Evolutionary conservation across 2,888 invertebrate genomes (phyloP).

Genomic region (Eledone cirrhosa): DNA sequence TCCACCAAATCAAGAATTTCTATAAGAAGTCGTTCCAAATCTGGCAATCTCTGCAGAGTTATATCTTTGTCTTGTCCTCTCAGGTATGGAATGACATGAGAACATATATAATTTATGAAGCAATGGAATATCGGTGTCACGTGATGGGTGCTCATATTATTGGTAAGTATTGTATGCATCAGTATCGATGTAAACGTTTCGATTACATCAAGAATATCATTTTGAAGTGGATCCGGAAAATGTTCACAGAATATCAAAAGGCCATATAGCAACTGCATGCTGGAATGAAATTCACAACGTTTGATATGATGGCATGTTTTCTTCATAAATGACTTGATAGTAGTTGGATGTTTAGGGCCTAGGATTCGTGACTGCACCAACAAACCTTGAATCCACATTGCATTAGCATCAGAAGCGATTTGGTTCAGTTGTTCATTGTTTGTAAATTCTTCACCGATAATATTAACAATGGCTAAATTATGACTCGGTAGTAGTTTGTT

Average conservation of each 20-base stretch:
- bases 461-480: neutral
- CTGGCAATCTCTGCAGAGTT: neutral
- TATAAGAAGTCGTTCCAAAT: neutral
- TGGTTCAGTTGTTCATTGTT: neutral
- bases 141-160: neutral
- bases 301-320: neutral
- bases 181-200: neutral
- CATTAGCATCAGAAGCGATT: neutral
- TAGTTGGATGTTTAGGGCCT: neutral
- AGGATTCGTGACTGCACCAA: neutral
- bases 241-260: neutral
- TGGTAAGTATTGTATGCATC: neutral
- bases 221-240: neutral
- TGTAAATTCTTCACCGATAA: neutral
- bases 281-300: neutral
- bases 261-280: neutral
- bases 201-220: slow-evolving; percentile 1
- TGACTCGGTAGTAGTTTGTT: neutral
- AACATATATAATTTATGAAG: neutral
- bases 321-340: neutral
- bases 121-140: neutral
- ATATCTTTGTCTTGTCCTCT: neutral
- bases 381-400: slow-evolving; percentile 4
- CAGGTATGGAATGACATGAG: neutral
- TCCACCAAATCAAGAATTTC: neutral